A percentile compares a stretch with the other conserved stretches of the same genome.
These are phyloP conservation scores for Brachymystax lenok DNA, from an alignment of 2,797 vertebrate genomes.

Conservation along the genomic window DNA sequence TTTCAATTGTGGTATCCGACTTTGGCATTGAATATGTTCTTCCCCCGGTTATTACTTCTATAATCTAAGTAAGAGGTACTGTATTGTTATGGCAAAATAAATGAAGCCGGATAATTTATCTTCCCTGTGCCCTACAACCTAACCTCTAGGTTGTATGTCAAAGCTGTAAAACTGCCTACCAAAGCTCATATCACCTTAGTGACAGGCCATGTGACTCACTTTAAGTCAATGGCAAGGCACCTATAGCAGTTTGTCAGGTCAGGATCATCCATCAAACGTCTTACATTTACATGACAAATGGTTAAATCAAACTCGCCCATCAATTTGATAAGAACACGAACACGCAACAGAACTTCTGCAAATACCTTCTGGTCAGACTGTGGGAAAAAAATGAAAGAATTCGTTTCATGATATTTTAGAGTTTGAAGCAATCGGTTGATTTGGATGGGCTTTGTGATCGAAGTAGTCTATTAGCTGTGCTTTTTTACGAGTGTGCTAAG, in stretches of 20 bases:
- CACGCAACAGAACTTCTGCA: conserved; percentile 67
- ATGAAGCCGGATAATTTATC: conserved; percentile 78
- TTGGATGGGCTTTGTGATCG: too few relatives aligned
- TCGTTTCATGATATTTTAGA: neutral
- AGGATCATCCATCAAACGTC: conserved; percentile 91
- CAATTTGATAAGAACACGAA: conserved; percentile 89
- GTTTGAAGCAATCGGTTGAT: neutral
- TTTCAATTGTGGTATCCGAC: conserved; percentile 80
- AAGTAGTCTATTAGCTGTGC: neutral
- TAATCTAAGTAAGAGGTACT: conserved; percentile 96
- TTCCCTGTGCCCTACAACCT: conserved; percentile 89
- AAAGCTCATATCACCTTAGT: conserved; percentile 82
- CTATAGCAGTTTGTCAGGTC: conserved; percentile 84
- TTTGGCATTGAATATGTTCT: conserved; percentile 83
- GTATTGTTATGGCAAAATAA: conserved; percentile 80
- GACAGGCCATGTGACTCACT: conserved; percentile 84
- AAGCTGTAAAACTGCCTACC: conserved; percentile 84
- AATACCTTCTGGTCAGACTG: neutral
- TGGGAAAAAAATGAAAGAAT: neutral
- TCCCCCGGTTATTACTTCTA: conserved; percentile 88
- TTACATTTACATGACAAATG: conserved; percentile 97
- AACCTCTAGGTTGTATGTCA: conserved; percentile 92
- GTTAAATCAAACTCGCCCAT: conserved; percentile 93
- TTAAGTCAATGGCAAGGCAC: conserved; percentile 84
- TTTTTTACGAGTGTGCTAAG: neutral